Conservation (phyloP, 2,113 vertebrate species). For the Thunnus maccoyii region DNA sequence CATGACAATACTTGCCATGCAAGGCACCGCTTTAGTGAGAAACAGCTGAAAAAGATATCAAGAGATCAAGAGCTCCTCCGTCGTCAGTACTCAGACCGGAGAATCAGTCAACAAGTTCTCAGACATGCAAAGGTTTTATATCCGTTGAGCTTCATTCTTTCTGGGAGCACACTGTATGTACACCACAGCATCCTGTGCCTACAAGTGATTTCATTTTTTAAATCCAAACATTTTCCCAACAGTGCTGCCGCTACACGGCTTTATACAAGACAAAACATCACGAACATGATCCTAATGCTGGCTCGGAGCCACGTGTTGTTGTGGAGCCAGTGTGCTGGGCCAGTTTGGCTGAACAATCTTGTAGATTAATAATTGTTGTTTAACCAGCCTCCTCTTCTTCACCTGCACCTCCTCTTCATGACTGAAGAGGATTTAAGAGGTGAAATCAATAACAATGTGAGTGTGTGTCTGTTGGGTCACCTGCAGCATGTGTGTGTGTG, state of each 20-base stretch:
- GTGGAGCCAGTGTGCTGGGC: neutral
- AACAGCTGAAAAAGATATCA: constrained; percentile 4
- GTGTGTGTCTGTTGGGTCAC: constrained; percentile 22
- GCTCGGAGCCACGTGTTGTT: neutral
- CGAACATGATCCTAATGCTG: constrained; percentile 10
- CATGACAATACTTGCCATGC: neutral
- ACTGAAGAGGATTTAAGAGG: constrained; percentile 29
- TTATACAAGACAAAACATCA: constrained; percentile 22
- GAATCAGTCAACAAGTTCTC: neutral
- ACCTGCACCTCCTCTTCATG: constrained; percentile 25
- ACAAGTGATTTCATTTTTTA: neutral
- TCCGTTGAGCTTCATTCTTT: neutral
- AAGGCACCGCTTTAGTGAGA: neutral
- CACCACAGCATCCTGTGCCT: neutral
- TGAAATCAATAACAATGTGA: constrained; percentile 40
- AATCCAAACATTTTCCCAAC: neutral
- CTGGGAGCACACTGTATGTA: too few relatives aligned
- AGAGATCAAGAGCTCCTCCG: neutral
- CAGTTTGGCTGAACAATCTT: neutral
- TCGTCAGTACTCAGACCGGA: neutral
- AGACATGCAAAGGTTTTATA: neutral
- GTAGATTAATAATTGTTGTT: constrained; percentile 23
- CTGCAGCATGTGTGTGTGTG: neutral
- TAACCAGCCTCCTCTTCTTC: constrained; percentile 20
- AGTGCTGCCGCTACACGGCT: neutral